These are phyloP conservation scores for Lampropteryx suffumata DNA, from an alignment of 2,888 invertebrate species.

Conservation along the genomic window DNA sequence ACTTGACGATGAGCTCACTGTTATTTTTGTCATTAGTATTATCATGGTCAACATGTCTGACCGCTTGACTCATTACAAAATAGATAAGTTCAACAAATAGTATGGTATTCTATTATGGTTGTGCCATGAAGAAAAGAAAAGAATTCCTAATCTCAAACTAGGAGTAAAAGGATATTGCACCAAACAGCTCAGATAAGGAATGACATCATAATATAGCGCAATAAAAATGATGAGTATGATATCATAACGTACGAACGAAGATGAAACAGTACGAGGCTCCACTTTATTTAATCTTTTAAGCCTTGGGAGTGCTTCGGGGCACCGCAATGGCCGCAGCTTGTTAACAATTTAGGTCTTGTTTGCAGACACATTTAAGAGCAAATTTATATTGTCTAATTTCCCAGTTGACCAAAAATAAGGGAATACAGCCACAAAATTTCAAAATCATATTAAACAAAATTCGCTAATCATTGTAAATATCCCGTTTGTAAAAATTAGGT, in stretches of 20 bases:
- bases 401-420: too few relatives aligned
- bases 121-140: constrained; percentile 3
- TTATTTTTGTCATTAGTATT: constrained; percentile 60
- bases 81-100: constrained; percentile 29
- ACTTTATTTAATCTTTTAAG: constrained; percentile 39
- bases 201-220: constrained; percentile 54
- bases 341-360: constrained; percentile 18
- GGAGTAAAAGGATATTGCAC: constrained; percentile 17
- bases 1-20: constrained; percentile 56
- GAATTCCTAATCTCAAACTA: not conserved
- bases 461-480: too few relatives aligned
- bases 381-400: not conserved
- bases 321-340: constrained; percentile 20
- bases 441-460: too few relatives aligned
- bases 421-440: too few relatives aligned
- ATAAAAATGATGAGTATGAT: constrained; percentile 50
- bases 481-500: constrained; percentile 22
- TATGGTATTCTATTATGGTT: constrained; percentile 29
- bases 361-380: constrained; percentile 2
- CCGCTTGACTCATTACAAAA: constrained; percentile 44
- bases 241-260: constrained; percentile 44
- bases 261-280: constrained; percentile 37
- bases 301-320: constrained; percentile 30
- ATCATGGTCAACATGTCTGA: constrained; percentile 49
- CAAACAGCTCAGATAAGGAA: constrained; percentile 38